phyloP scores from a whole-genome alignment of 2,888 invertebrate genomes.

The Nemurella pictetii region DNA sequence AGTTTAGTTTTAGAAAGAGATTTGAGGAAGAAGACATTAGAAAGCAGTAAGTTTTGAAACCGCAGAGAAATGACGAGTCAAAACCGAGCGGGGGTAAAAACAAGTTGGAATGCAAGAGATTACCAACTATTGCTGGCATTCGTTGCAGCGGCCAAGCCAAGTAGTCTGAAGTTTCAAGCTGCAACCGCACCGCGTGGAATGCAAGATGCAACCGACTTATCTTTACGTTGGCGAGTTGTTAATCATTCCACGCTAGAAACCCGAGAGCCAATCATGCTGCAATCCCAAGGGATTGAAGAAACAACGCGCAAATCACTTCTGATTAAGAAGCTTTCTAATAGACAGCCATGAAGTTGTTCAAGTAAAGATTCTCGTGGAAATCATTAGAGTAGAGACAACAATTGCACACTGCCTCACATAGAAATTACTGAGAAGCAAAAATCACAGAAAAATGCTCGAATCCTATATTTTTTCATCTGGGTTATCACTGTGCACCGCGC shows the following conservation, averaged over 20 bases:
- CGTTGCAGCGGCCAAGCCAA: background rate
- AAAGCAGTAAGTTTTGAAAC: background rate
- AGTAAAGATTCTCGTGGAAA: no score
- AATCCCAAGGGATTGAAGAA: no score
- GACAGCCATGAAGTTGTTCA: no score
- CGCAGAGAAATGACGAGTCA: background rate
- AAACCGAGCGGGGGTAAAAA: background rate
- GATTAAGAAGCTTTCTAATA: no score
- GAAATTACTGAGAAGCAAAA: no score
- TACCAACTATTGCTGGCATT: background rate
- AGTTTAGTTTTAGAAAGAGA: background rate
- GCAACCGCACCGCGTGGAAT: background rate
- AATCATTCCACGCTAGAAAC: background rate
- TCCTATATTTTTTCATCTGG: no score
- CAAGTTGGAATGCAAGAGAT: background rate
- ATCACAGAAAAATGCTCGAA: no score
- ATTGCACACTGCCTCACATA: no score
- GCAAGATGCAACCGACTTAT: background rate
- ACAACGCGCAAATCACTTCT: no score
- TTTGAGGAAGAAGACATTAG: background rate
- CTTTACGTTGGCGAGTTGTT: background rate
- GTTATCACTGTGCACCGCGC: no score
- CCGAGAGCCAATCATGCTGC: background rate
- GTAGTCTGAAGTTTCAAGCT: no score
- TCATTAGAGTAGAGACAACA: no score